phyloP scores from a whole-genome alignment of 2,797 vertebrate species.

The Ctenopoma multispine region DNA sequence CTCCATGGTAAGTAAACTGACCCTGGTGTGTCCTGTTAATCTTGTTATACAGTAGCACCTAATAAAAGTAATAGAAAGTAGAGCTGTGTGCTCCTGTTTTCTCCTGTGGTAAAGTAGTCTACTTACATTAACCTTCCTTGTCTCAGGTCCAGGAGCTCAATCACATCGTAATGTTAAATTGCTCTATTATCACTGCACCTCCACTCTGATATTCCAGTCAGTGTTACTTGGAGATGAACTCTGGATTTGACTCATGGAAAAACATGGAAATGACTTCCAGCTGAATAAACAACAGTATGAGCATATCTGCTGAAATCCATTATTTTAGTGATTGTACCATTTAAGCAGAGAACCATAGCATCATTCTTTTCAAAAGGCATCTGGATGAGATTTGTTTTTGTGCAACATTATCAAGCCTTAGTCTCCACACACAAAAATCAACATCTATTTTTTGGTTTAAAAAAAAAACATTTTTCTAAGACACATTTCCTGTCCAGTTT shows the following conservation, averaged over 20 bases:
- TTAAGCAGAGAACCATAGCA: not conserved
- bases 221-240: not conserved
- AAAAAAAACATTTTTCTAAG: not conserved
- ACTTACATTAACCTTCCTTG: not conserved
- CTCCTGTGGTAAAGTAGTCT: not conserved
- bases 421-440: not conserved
- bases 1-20: not conserved
- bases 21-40: not conserved
- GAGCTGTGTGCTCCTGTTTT: not conserved
- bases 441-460: constrained; percentile 20
- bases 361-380: not conserved
- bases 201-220: not conserved
- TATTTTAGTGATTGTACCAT: constrained; percentile 26
- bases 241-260: constrained; percentile 36
- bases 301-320: constrained; percentile 12
- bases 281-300: constrained; percentile 23
- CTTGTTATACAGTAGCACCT: not conserved
- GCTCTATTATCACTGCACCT: constrained; percentile 1
- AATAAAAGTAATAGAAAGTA: not conserved
- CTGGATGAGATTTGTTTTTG: not conserved
- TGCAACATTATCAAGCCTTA: not conserved
- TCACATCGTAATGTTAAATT: not conserved
- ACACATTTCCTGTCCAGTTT: not conserved
- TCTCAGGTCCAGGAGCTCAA: not conserved
- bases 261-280: constrained; percentile 34